Base-by-base conservation (phyloP, 2,888 invertebrate species). In the Tachina lurida region DNA sequence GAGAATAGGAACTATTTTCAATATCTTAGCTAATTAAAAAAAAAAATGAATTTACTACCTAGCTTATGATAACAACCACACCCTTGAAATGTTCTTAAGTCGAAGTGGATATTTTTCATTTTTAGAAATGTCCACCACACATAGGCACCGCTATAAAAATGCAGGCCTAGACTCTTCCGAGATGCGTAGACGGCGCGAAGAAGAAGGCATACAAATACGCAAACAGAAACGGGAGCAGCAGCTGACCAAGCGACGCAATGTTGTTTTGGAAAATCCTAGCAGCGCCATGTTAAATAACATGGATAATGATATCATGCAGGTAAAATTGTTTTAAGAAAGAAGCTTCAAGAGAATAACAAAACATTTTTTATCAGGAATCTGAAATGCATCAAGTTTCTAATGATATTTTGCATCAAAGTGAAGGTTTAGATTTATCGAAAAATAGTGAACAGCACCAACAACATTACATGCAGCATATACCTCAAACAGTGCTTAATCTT, bases 141-240 rank as follows among this genome's bases (percentile, higher is more conserved):
- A 97, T 92, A 97, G 97, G 92, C 96, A 97, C 93, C 96, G 98
- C 89, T 99, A 98, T 92, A 98, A 99, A 95, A 98, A 98, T 94
- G 95, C 95, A 87, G 98, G 97, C 2, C 93, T 98, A 89, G 98
- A 98, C 93, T 97, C 97, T 7, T 96, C 98, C 88, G 98, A 99
- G 93, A 94, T 98, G 89, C 95, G 99, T 68, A 95, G 98, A 74
- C 94, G 98, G 56, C 94, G 99, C 58, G 99, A 99, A 92, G 99
- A 99, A 90, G 98, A 98, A 93, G 98, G 98, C 41, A 97, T 99
- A 43, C 98, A 99, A 91, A 94, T 99, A 68, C 94, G 99, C 74
- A 99, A 99, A 94, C 98, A 98, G 90, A 98, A 98, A 93, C 94
- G 98, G 86, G 99, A 99, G 92, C 97, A 98, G 91, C 98, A 98